phyloP scores from a whole-genome alignment of 1,140 invertebrate genomes.

The Spodoptera litura region DNA sequence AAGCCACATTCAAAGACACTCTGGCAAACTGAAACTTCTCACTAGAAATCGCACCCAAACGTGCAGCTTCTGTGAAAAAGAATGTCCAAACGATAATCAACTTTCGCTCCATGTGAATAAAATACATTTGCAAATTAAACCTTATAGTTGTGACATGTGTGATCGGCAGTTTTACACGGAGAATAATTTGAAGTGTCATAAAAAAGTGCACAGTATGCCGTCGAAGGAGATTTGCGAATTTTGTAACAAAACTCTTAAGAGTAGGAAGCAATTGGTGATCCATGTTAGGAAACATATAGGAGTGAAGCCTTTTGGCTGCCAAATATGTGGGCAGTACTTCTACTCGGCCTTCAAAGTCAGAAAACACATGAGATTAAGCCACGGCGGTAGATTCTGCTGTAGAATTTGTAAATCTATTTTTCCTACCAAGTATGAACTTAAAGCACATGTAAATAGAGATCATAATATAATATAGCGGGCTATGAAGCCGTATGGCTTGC shows the following conservation, averaged over 20 bases:
- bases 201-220: conserved; percentile 68
- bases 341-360: conserved; percentile 66
- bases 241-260: conserved; percentile 71
- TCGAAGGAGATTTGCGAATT: conserved; percentile 72
- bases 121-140: conserved; percentile 79
- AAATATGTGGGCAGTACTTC: conserved; percentile 69
- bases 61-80: conserved; percentile 80
- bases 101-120: conserved; percentile 79
- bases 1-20: conserved; percentile 73
- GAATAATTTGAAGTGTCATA: conserved; percentile 72
- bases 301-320: conserved; percentile 68
- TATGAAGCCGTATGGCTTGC: not conserved
- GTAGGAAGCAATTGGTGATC: conserved; percentile 71
- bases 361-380: conserved; percentile 72
- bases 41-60: conserved; percentile 57
- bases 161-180: conserved; percentile 75
- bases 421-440: conserved; percentile 65
- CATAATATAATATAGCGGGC: conserved; percentile 69
- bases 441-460: conserved; percentile 69
- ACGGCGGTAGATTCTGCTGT: conserved; percentile 75
- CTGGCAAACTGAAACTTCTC: conserved; percentile 57
- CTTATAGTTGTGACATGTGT: conserved; percentile 80
- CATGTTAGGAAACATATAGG: conserved; percentile 79
- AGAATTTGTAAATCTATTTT: conserved; percentile 71
- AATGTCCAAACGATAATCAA: conserved; percentile 71